A percentile compares a stretch with the other conserved stretches of the same genome.
Conservation (phyloP, 2,113 vertebrate genomes). For the Hypanus sabinus region DNA sequence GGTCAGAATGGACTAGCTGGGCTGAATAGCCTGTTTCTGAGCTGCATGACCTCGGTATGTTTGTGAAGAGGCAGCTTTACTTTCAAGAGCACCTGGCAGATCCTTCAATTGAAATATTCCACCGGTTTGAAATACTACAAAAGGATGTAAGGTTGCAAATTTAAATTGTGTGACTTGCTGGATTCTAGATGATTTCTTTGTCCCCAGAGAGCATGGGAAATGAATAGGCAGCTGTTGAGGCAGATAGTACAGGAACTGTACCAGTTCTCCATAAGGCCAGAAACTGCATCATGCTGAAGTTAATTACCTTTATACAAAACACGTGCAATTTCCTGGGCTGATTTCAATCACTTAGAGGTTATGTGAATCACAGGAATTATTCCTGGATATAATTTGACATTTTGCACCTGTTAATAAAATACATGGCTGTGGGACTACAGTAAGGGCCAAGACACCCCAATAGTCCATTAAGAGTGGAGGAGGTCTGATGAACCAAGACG, state of each 20-base stretch:
- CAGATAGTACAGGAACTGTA: neutral
- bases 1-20: too few species aligned
- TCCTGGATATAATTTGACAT: neutral
- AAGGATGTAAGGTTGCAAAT: neutral
- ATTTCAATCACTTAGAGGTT: neutral
- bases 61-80: neutral
- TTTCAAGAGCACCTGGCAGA: neutral
- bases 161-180: neutral
- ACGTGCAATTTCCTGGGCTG: neutral
- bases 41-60: neutral
- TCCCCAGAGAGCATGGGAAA: neutral
- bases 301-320: neutral
- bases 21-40: too few species aligned
- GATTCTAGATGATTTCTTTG: neutral
- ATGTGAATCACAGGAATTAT: neutral
- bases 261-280: too few species aligned
- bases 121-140: neutral
- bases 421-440: neutral
- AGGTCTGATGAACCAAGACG: neutral
- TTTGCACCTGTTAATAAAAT: neutral
- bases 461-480: too few species aligned
- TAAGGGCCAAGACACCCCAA: neutral
- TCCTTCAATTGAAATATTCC: neutral
- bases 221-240: neutral
- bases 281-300: neutral